phyloP scores from a whole-genome alignment of 2,797 vertebrate genomes.

The Smutsia gigantea region DNA sequence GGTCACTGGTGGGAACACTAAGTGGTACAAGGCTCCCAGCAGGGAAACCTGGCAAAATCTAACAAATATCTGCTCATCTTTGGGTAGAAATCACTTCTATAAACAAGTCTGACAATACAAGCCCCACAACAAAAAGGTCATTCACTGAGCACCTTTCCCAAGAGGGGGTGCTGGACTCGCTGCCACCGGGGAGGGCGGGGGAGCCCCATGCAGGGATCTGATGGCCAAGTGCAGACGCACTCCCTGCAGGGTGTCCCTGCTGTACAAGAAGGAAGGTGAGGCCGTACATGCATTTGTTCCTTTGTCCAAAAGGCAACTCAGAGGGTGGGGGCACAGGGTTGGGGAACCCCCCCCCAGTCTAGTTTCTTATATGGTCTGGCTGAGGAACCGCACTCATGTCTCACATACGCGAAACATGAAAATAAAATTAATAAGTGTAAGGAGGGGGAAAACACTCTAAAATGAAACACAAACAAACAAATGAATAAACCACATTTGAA shows the following conservation, averaged over 20 bases:
- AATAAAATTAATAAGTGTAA: neutral
- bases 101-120: neutral
- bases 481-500: too few species aligned
- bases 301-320: neutral
- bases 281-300: rapidly evolving
- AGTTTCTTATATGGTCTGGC: neutral
- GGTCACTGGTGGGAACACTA: rapidly evolving
- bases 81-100: neutral
- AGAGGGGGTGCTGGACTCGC: neutral
- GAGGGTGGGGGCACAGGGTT: neutral
- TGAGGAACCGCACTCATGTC: neutral
- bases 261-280: too few species aligned
- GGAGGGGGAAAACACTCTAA: neutral
- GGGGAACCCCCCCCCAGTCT: neutral
- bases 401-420: neutral
- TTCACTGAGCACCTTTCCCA: neutral
- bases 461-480: neutral
- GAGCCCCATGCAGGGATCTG: neutral
- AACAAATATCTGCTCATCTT: neutral
- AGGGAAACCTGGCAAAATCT: neutral
- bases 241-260: rapidly evolving
- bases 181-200: neutral
- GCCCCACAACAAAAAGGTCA: rapidly evolving
- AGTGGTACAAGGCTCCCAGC: neutral
- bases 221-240: rapidly evolving